A percentile compares a stretch with the other conserved stretches of the same genome.
Evolutionary conservation across 2,113 vertebrate genomes (phyloP).

Genomic region (Struthidea cinerea): DNA sequence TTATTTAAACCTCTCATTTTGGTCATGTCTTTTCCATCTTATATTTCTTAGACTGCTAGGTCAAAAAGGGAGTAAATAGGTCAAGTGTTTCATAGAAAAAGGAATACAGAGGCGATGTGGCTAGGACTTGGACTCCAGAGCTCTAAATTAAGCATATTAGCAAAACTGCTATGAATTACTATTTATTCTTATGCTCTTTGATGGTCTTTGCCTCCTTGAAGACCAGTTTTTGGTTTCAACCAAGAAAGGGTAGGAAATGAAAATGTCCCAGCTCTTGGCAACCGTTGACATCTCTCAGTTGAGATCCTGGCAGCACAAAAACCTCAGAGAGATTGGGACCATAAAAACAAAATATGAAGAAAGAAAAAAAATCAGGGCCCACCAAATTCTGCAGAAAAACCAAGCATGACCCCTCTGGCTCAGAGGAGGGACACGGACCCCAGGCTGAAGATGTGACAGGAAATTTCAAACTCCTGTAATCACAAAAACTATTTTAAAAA

Average conservation of each 20-base stretch:
- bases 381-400: not conserved
- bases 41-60: slow-evolving; percentile 19
- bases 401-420: not conserved
- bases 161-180: slow-evolving; percentile 12
- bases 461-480: not conserved
- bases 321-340: not conserved
- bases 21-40: slow-evolving; percentile 43
- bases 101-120: not conserved
- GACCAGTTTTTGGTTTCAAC: slow-evolving; percentile 16
- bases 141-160: slow-evolving; percentile 39
- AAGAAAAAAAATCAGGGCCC: not conserved
- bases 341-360: not conserved
- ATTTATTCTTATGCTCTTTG: slow-evolving; percentile 20
- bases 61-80: slow-evolving; percentile 52
- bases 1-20: slow-evolving; percentile 53
- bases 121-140: not conserved
- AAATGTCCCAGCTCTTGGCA: slow-evolving; percentile 7
- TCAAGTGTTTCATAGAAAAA: slow-evolving; percentile 17
- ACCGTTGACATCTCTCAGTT: not conserved
- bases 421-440: not conserved
- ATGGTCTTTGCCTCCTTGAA: slow-evolving; percentile 33
- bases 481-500: not conserved
- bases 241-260: slow-evolving; percentile 22
- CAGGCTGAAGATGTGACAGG: not conserved
- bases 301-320: slow-evolving; percentile 28